Evolutionary conservation across 1,140 invertebrate genomes (phyloP).

Genomic region (Eueides isabella): DNA sequence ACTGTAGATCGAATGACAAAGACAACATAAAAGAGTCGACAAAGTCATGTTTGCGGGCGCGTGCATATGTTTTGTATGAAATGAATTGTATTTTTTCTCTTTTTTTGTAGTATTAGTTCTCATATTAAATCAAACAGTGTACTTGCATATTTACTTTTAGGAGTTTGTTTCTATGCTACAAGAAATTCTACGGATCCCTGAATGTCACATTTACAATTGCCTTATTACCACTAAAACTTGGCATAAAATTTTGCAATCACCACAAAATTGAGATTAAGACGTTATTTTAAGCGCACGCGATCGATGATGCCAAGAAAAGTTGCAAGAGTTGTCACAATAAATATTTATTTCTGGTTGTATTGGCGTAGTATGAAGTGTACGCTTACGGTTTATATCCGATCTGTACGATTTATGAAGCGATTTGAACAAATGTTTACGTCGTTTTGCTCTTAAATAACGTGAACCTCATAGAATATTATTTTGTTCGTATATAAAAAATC

Average conservation of each 20-base stretch:
- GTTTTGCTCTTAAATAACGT: slow-evolving; percentile 3
- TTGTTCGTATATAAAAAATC: no score
- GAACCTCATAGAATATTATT: neutral
- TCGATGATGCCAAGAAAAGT: slow-evolving; percentile 38
- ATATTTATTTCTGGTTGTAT: slow-evolving; percentile 40
- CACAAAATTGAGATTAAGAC: neutral
- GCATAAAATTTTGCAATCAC: neutral
- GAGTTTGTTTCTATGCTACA: no score
- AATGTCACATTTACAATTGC: neutral
- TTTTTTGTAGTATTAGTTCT: no score
- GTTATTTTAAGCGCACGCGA: slow-evolving; percentile 8
- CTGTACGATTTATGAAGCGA: slow-evolving; percentile 35
- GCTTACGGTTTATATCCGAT: slow-evolving; percentile 28
- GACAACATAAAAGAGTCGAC: no score
- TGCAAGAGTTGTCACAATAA: slow-evolving; percentile 38
- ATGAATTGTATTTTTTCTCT: no score
- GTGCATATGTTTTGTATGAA: no score
- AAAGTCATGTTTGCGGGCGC: no score
- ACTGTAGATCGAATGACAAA: no score
- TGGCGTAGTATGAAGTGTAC: slow-evolving; percentile 33
- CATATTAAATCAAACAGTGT: no score
- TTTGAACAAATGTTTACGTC: slow-evolving; percentile 33
- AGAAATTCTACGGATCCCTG: no score
- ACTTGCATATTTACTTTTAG: no score
- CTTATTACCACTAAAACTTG: neutral